phyloP scores from a whole-genome alignment of 2,113 vertebrate species.

The Zeus faber region DNA sequence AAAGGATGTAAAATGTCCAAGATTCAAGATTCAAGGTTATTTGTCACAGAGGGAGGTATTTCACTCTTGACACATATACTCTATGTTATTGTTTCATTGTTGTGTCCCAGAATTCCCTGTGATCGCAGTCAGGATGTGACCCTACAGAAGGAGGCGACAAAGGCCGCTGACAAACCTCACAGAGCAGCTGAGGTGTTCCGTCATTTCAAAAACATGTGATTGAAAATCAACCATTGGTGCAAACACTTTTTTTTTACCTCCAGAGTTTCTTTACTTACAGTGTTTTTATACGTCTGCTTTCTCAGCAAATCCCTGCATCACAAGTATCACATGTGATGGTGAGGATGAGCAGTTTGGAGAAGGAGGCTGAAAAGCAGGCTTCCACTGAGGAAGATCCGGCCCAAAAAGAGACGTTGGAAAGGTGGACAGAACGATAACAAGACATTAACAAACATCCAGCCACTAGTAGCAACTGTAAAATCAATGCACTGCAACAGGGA shows the following conservation, averaged over 20 bases:
- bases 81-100: not conserved
- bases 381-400: constrained; percentile 56
- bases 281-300: too few relatives aligned
- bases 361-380: constrained; percentile 47
- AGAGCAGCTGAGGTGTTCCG: constrained; percentile 38
- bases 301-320: not conserved
- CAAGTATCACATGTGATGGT: constrained; percentile 31
- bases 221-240: not conserved
- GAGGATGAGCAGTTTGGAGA: constrained; percentile 38
- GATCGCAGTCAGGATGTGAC: constrained; percentile 35
- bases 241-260: not conserved
- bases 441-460: too few relatives aligned
- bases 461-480: too few relatives aligned
- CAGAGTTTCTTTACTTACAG: too few relatives aligned
- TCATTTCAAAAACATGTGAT: not conserved
- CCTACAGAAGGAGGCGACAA: constrained; percentile 18
- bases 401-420: constrained; percentile 58
- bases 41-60: too few relatives aligned
- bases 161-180: constrained; percentile 30
- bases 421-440: constrained; percentile 42
- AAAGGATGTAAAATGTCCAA: too few relatives aligned
- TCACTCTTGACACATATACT: too few relatives aligned
- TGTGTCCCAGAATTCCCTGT: constrained; percentile 33
- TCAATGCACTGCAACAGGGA: too few relatives aligned
- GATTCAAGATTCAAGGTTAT: too few relatives aligned